A percentile compares a stretch with the other conserved stretches of the same genome.
Conservation (phyloP, 2,797 vertebrate species). For the Chelmon rostratus region DNA sequence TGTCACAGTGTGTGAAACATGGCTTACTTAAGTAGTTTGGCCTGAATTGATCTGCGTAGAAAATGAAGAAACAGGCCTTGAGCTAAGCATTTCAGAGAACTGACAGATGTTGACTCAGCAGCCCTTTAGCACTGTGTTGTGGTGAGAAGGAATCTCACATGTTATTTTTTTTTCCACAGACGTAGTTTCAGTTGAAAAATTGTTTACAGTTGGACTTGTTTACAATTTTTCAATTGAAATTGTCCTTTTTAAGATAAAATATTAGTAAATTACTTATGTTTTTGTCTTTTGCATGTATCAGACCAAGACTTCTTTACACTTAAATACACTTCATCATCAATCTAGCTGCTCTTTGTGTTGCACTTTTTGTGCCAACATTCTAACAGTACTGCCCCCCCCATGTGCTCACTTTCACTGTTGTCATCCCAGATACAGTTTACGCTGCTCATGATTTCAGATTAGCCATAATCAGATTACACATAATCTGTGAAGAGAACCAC, state of each 20-base stretch:
- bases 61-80: background rate
- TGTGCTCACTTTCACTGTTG: conserved; percentile 23
- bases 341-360: background rate
- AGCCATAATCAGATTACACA: conserved; percentile 69
- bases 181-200: background rate
- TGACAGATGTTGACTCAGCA: background rate
- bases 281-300: too few relatives aligned
- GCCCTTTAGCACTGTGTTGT: background rate
- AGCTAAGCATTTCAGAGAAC: background rate
- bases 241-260: background rate
- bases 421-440: conserved; percentile 16
- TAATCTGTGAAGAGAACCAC: conserved; percentile 61
- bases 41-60: background rate
- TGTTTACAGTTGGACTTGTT: too few relatives aligned
- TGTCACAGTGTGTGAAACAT: background rate
- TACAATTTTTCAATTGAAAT: background rate
- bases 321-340: background rate
- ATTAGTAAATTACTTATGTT: too few relatives aligned
- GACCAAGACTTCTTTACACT: too few relatives aligned
- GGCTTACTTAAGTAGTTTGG: background rate
- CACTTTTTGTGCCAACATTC: background rate
- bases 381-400: conserved; percentile 11
- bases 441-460: conserved; percentile 68
- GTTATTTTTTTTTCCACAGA: background rate
- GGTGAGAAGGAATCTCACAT: background rate